Base-by-base conservation (phyloP, 92 coral and sea anemone species). In the Ricordea florida region DNA sequence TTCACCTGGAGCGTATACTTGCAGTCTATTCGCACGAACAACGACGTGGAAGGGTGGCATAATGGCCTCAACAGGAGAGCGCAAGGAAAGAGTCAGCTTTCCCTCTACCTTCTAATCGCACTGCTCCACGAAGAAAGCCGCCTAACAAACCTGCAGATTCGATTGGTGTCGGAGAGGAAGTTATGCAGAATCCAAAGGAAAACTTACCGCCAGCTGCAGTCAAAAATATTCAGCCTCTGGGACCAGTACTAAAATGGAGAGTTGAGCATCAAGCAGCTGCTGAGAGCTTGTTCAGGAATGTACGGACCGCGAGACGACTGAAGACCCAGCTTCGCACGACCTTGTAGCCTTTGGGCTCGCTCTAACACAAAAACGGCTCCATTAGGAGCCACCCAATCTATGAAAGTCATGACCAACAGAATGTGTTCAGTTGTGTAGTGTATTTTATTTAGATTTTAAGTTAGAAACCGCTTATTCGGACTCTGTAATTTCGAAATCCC, bases 21-120 rank as follows among this genome's bases (percentile, higher is more conserved):
- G 2, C 21, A 45, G 2, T 3, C 24, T 6, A n/a, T 45, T 16
- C 10, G 52, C 52, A 3, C 74, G 25, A 74, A 74, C 81, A 74
- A 62, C 32, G 70, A 74, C 34, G 16, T 43, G 1, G 81, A 74
- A 57, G 81, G 62, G 32, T 74, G 81, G 81, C 81, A 74, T 38
- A 44, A 74, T 49, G 32, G 74, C 21, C 46, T 74, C 10, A 74
- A 74, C 73, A 24, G 75, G 23, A 57, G 58, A 25, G 80, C 60
- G 5, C 28, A 22, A 6, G 83, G 45, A 57, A 48, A 32, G 43
- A 34, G 81, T 17, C 46, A 77, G 32, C 56, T 74, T 29, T 70
- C 61, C 11, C 40, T 74, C 10, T 74, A 74, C 44, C 8, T 61
- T 37, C 68, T 73, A 18, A 60, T 73, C 35, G 33, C 44, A 31